phyloP scores from a whole-genome alignment of 2,113 vertebrate genomes.

The Ovis canadensis region DNA sequence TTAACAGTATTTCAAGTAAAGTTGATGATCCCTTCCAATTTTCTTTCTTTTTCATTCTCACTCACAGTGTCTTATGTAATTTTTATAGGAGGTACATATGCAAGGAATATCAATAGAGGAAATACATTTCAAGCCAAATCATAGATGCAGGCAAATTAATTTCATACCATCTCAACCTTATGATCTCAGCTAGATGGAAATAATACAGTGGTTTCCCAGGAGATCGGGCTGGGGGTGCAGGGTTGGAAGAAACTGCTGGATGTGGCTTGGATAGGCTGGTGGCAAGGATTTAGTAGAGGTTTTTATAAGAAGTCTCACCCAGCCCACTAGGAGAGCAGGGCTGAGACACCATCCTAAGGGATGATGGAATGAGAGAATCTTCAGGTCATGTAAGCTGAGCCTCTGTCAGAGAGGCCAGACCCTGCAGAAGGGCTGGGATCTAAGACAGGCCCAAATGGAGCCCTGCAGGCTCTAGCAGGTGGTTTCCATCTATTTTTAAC shows the following conservation, averaged over 20 bases:
- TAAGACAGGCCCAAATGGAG: neutral
- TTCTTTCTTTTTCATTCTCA: neutral
- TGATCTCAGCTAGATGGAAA: neutral
- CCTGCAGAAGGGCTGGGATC: neutral
- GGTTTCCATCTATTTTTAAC: neutral
- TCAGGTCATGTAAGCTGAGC: rapidly evolving
- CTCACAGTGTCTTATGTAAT: neutral
- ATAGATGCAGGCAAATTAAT: neutral
- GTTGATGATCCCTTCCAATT: neutral
- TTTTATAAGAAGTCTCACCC: neutral
- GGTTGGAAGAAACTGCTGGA: neutral
- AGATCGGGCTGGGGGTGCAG: neutral
- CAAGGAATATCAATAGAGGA: neutral
- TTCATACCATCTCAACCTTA: neutral
- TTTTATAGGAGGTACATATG: too few relatives aligned
- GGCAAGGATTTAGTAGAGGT: neutral
- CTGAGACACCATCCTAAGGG: neutral
- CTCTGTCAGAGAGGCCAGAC: neutral
- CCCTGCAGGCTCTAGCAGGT: neutral
- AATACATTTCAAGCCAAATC: neutral
- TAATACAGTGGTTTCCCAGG: neutral
- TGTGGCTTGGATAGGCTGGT: neutral
- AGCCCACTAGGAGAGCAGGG: neutral
- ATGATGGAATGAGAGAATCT: neutral
- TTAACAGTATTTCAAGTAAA: neutral